Conservation (phyloP, 2,888 invertebrate species). For the Brachylomia viminalis region DNA sequence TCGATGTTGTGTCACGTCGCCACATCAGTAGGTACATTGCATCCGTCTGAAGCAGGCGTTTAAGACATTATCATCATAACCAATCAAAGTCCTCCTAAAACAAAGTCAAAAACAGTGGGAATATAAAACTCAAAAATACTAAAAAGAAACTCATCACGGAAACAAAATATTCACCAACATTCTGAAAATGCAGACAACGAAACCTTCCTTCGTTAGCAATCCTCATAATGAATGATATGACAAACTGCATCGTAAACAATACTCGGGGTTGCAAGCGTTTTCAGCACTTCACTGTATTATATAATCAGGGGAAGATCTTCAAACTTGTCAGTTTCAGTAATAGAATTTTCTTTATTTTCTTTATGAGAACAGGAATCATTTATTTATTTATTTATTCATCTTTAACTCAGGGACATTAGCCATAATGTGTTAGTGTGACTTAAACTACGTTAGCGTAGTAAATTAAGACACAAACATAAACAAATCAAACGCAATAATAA, state of each 20-base stretch:
- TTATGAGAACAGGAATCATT: background rate
- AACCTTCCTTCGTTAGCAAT: background rate
- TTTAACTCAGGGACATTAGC: too few relatives aligned
- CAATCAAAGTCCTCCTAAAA: too few relatives aligned
- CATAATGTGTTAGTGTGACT: too few relatives aligned
- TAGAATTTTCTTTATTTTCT: background rate
- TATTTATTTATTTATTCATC: too few relatives aligned
- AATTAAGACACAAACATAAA: too few relatives aligned
- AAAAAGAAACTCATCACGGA: too few relatives aligned
- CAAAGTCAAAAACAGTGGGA: background rate
- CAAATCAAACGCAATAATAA: too few relatives aligned
- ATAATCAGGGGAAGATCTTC: constrained; percentile 22
- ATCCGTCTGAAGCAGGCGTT: too few relatives aligned
- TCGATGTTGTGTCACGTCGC: too few relatives aligned
- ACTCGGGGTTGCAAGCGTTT: constrained; percentile 9
- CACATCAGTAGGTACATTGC: too few relatives aligned
- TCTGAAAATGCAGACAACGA: constrained; percentile 8
- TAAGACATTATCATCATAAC: too few relatives aligned
- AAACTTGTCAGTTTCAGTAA: background rate
- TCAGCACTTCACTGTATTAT: constrained; percentile 18
- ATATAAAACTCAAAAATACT: background rate
- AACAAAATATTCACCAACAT: constrained; percentile 1
- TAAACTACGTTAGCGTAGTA: too few relatives aligned
- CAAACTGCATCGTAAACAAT: constrained; percentile 42
- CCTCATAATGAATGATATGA: constrained; percentile 30